Evolutionary conservation across 2,797 vertebrate species (phyloP), one percentile per base, ranked within the genome.

Genomic region (Cossypha caffra): DNA sequence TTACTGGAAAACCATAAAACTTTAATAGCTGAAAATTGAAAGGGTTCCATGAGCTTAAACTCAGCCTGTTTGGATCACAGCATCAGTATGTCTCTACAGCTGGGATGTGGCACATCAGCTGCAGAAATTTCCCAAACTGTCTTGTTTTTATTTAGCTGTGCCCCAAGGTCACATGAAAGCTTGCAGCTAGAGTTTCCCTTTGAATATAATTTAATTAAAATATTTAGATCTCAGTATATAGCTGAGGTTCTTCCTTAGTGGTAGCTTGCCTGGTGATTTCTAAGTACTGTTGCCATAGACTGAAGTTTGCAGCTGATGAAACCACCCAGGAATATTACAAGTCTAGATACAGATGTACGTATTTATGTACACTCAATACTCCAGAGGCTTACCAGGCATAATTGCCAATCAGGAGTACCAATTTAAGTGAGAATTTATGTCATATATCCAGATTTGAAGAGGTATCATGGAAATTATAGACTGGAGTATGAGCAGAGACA

Each of bases 1-100:
- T 95, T 96, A 96, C 72, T 77, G 35, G 68, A 28, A 94, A 91
- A 83, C 10, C 16, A 78, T 86, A 88, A 86, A 96, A 85, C 5
- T 82, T 84, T 51, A 76, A 92, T 71, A 85, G 64, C 62, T 93
- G 64, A 94, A 91, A 86, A 95, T 12, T 38, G 61, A 88, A 95
- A 90, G 79, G 24, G 7, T 91, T 93, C 82, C 74, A 71, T 14
- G 29, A 84, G 69, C 68, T 93, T 77, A 86, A 87, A 61, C 7
- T 89, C 6, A 26, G 31, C 12, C 69, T 12, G 9, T 57, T 86
- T 45, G 58, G 50, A 91, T 74, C 82, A 61, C 8, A 3, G 50
- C 42, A 77, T 64, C 13, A 5, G 54, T 66, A 47, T 1, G 3
- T 13, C 43, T 85, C 37, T 64, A 25, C 31, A 96, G 64, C 42